Percentiles rank a stretch among this genome's conserved stretches.
Evolutionary conservation across 2,797 vertebrate genomes (phyloP).

Genomic region (Macrochelys suwanniensis): DNA sequence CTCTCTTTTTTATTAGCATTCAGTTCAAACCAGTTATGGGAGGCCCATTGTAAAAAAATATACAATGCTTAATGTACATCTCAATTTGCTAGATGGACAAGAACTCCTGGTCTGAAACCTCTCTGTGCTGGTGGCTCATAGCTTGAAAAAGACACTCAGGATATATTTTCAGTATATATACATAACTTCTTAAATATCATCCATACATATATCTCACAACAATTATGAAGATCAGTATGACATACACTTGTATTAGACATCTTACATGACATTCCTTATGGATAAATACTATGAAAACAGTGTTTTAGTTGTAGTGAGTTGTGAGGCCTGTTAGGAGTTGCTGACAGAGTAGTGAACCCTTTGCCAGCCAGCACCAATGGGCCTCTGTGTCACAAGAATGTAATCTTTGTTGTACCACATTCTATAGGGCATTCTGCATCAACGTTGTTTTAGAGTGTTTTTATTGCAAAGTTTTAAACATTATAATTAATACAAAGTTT

Average conservation of each 20-base stretch:
- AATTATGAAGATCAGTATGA: not conserved
- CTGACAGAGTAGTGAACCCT: not conserved
- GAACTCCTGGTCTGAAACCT: not conserved
- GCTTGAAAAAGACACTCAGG: not conserved
- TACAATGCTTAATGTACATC: not conserved
- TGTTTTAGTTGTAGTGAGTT: not conserved
- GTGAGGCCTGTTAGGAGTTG: not conserved
- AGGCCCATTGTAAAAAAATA: not conserved
- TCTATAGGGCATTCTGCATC: not conserved
- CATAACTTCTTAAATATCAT: not conserved
- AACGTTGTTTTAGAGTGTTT: not conserved
- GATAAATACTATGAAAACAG: not conserved
- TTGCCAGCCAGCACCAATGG: not conserved
- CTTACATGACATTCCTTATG: not conserved
- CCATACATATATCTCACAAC: not conserved
- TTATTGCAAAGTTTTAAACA: conserved; percentile 12
- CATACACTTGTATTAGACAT: not conserved
- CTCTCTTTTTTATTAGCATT: not conserved
- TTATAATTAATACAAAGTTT: not conserved
- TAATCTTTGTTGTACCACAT: not conserved
- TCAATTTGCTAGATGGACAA: not conserved
- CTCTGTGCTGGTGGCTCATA: not conserved
- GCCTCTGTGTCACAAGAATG: fast-evolving
- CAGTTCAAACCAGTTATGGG: not conserved
- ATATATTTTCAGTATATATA: not conserved